Conservation (phyloP, 2,113 vertebrate species). For the Scolopax mira region DNA sequence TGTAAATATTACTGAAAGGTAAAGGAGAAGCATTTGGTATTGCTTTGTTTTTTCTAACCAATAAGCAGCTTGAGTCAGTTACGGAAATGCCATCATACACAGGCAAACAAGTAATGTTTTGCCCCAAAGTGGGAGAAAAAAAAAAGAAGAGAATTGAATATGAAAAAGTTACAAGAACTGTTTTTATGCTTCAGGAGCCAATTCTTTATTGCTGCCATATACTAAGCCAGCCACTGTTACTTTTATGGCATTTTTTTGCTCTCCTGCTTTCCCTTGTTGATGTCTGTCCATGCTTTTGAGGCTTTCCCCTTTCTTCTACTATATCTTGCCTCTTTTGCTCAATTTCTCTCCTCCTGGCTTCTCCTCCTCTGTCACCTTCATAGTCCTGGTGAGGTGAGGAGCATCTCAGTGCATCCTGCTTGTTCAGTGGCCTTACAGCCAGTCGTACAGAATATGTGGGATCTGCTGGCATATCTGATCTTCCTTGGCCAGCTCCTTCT, state of each 20-base stretch:
- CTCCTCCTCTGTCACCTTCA: not conserved
- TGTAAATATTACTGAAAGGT: not conserved
- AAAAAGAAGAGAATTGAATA: not conserved
- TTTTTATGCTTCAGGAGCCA: not conserved
- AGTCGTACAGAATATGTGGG: fast-evolving
- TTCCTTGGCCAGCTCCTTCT: not conserved
- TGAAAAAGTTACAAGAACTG: not conserved
- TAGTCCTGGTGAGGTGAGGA: not conserved
- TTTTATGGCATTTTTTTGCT: not conserved
- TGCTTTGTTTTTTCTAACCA: not conserved
- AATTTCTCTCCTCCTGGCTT: not conserved
- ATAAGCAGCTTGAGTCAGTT: not conserved
- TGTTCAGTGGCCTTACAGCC: not conserved
- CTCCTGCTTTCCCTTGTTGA: not conserved
- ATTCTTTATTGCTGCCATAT: not conserved
- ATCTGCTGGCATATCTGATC: not conserved
- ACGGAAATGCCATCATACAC: not conserved
- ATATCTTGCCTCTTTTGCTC: not conserved
- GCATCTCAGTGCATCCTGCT: not conserved
- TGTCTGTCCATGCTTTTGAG: not conserved
- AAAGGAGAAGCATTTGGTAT: not conserved
- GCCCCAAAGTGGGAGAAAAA: not conserved
- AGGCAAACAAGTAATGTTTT: not conserved
- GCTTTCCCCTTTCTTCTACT: not conserved
- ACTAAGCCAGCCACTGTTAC: not conserved